Evolutionary conservation across 2,888 invertebrate species (phyloP).

Genomic region (Melipona bicolor): DNA sequence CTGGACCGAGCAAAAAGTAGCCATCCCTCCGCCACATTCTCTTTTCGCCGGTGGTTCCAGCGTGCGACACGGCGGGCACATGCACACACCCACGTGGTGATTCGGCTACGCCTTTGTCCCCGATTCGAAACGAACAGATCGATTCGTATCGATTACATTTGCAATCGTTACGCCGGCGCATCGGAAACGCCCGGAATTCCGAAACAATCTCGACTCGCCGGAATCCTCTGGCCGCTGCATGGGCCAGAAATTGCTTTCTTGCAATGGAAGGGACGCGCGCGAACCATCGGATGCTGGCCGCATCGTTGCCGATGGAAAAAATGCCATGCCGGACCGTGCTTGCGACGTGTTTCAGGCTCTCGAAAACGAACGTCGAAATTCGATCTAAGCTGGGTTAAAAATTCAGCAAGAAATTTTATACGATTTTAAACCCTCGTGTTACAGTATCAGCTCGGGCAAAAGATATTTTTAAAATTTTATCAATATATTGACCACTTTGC

Average conservation of each 20-base stretch:
- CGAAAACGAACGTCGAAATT: not conserved
- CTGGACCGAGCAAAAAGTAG: conserved; percentile 56
- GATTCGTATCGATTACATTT: conserved; percentile 58
- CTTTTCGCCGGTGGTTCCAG: conserved; percentile 19
- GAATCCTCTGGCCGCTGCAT: not conserved
- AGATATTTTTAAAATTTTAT: no score
- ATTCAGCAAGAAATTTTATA: no score
- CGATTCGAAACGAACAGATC: conserved; percentile 42
- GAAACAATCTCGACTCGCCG: not conserved
- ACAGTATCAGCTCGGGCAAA: no score
- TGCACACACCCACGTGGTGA: conserved; percentile 39
- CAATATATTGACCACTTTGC: no score
- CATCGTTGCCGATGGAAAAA: not conserved
- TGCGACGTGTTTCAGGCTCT: not conserved
- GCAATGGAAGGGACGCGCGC: not conserved
- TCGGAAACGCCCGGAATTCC: conserved; percentile 31
- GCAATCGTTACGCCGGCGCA: conserved; percentile 47
- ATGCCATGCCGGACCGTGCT: not conserved
- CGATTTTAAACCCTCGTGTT: no score
- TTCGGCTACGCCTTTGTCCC: conserved; percentile 53
- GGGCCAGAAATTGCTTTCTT: conserved; percentile 3
- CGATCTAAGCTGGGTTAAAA: no score
- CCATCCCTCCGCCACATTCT: conserved; percentile 37
- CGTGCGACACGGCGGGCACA: conserved; percentile 1
- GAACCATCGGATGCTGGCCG: not conserved